Percentiles rank a stretch among this genome's conserved stretches.
Conservation (phyloP, 2,888 invertebrate genomes). For the Polydrusus tereticollis region DNA sequence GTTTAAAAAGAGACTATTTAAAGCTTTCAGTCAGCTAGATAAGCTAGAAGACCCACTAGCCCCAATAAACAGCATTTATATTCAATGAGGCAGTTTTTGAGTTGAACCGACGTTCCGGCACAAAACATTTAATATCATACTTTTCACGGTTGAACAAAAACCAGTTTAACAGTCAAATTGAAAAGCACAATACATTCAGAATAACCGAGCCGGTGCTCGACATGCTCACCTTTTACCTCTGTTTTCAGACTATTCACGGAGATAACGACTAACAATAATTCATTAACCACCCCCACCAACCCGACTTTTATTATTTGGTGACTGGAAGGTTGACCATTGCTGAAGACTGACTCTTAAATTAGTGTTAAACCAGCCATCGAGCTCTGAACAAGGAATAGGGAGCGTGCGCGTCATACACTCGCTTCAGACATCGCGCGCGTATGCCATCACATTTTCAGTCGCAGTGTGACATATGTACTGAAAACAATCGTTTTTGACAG, state of each 20-base stretch:
- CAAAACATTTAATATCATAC: neutral
- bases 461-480: constrained; percentile 41
- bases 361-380: constrained; percentile 53
- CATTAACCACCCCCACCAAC: constrained; percentile 48
- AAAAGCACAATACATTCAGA: constrained; percentile 4
- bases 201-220: neutral
- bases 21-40: no score
- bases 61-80: no score
- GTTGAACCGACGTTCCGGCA: no score
- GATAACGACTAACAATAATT: constrained; percentile 43
- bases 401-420: constrained; percentile 35
- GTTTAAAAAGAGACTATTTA: no score
- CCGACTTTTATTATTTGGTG: constrained; percentile 49
- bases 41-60: no score
- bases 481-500: constrained; percentile 38
- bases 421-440: constrained; percentile 37
- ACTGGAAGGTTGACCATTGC: constrained; percentile 52
- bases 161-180: neutral
- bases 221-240: constrained; percentile 41
- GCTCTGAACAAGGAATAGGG: constrained; percentile 32
- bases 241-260: constrained; percentile 35
- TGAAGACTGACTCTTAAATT: constrained; percentile 49
- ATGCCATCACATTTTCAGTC: constrained; percentile 31
- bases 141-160: neutral
- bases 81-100: no score